Conservation (phyloP, 2,888 invertebrate species). For the Craniophora ligustri region DNA sequence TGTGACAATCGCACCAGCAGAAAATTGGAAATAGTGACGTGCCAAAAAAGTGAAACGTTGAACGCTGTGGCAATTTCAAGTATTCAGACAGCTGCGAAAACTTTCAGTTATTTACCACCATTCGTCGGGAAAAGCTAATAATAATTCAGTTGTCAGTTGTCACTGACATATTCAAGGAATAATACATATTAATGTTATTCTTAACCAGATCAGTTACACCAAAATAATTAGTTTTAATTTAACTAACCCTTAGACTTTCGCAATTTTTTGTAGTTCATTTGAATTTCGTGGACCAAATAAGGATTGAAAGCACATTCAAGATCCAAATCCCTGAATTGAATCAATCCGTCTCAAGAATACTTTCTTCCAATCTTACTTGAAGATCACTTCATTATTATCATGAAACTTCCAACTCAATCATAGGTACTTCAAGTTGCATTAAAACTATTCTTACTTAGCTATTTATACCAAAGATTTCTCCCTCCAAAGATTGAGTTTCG, state of each 20-base stretch:
- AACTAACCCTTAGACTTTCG: too few relatives aligned
- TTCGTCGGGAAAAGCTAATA: neutral
- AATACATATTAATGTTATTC: neutral
- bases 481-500: neutral
- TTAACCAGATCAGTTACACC: too few relatives aligned
- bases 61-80: conserved; percentile 20
- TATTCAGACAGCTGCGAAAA: conserved; percentile 8
- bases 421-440: neutral
- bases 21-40: conserved; percentile 67
- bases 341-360: neutral
- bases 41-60: conserved; percentile 53
- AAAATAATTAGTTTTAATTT: too few relatives aligned
- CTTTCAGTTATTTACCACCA: neutral
- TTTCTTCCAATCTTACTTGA: too few relatives aligned
- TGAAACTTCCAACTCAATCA: neutral
- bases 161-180: neutral
- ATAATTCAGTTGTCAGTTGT: too few relatives aligned
- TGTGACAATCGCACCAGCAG: conserved; percentile 53
- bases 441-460: neutral
- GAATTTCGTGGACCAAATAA: too few relatives aligned
- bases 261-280: too few relatives aligned
- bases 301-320: neutral
- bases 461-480: neutral
- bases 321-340: neutral
- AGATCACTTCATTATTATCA: too few relatives aligned